Evolutionary conservation across 1,140 invertebrate genomes (phyloP), one percentile per base, ranked within the genome.

Genomic region (Condylostylus longicornis): DNA sequence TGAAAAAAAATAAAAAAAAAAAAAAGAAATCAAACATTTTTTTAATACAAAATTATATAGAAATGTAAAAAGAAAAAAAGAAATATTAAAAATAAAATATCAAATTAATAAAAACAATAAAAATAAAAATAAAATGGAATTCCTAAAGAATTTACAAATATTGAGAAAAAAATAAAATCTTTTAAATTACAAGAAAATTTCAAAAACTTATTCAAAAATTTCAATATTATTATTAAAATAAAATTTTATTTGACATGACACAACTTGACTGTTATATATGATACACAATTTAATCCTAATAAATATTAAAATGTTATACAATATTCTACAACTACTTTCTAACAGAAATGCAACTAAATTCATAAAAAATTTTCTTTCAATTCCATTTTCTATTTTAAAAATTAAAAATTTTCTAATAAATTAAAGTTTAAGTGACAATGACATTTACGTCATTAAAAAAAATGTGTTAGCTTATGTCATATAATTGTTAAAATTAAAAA

Each of bases 191-290:
- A 7, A 25, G 12, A 25, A 25, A 25, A 25, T 25, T 8, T 25
- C 33, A 37, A 21, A 23, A 42, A 18, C 31, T 33, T 13, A 30
- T 13, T 30, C 6, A 30, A 30, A 30, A 30, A 8, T 13, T 13
- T 38, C 32, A 23, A 30, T 17, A 21, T 31, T 43, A 49, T 32
- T 23, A 47, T 44, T 41, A 41, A 37, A 49, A 44, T 38, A 31
- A 31, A 7, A 31, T 42, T 50, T 45, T n/a, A 30, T 13, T 13
- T 30, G 12, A 13, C 14, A 30, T 53, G 42, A 41, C 35, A 44
- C 33, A 41, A 27, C 23, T 48, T 30, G 44, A 47, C 43, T 47
- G 38, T 47, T 44, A 47, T 45, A 38, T 35, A 37, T 25, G 41
- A 38, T 41, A 31, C 23, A 30, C 40, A 42, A 38, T 43, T 42